Evolutionary conservation across 92 coral and sea anemone species (phyloP).

Genomic region (Palythoa caribaeorum): DNA sequence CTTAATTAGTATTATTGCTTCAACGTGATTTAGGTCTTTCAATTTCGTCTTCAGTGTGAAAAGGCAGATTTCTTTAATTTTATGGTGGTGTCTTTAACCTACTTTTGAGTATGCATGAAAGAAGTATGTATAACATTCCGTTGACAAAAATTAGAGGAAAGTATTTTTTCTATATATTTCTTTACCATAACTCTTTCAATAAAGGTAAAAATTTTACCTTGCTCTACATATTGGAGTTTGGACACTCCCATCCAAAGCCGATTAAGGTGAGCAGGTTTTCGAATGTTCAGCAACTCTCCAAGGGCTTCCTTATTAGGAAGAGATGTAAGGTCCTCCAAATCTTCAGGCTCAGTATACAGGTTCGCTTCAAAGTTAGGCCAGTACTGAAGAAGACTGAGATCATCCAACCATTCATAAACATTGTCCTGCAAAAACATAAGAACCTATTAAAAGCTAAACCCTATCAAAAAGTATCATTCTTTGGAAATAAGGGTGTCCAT

Average conservation of each 20-base stretch:
- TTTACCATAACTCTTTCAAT: neutral
- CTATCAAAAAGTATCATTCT: no score
- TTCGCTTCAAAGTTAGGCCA: conserved; percentile 49
- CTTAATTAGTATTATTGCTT: no score
- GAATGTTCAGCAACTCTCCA: conserved; percentile 31
- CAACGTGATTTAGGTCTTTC: no score
- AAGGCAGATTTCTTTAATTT: no score
- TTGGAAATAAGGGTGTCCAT: no score
- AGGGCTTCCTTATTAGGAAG: conserved; percentile 31
- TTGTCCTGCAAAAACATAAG: conserved; percentile 8
- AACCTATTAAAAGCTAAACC: neutral
- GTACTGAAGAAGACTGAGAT: conserved; percentile 32
- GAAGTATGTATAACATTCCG: no score
- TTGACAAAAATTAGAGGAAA: no score
- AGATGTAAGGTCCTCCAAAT: conserved; percentile 30
- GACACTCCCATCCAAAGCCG: conserved; percentile 44
- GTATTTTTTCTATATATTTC: neutral
- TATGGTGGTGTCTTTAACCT: no score
- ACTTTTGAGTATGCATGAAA: no score
- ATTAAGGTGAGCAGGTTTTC: conserved; percentile 45
- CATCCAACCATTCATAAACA: conserved; percentile 41
- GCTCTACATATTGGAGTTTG: conserved; percentile 33
- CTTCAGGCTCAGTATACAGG: conserved; percentile 33
- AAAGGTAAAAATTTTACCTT: neutral
- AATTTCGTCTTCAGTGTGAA: no score